Percentiles rank a stretch among this genome's conserved stretches.
Evolutionary conservation across 1,140 invertebrate species (phyloP).

Genomic region (Neodiprion lecontei): DNA sequence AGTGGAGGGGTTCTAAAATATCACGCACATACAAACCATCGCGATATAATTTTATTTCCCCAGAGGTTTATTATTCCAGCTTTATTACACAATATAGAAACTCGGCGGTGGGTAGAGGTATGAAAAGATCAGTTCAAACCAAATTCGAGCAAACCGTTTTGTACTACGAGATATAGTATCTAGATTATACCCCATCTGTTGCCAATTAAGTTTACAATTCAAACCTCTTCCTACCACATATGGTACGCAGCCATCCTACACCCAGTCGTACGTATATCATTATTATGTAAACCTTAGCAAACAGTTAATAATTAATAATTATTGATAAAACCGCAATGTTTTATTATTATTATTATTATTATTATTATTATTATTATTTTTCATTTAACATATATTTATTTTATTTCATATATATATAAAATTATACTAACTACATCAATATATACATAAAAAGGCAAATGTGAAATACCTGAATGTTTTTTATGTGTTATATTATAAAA

Average conservation of each 20-base stretch:
- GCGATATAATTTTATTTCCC: slow-evolving; percentile 30
- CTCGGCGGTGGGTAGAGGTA: slow-evolving; percentile 46
- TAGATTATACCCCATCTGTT: not conserved
- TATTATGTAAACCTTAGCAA: slow-evolving; percentile 43
- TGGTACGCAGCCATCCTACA: slow-evolving; percentile 52
- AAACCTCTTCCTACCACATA: slow-evolving; percentile 51
- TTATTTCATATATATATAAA: slow-evolving; percentile 50
- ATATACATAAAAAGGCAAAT: slow-evolving; percentile 62
- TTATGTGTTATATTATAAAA: slow-evolving; percentile 33
- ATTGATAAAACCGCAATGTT: slow-evolving; percentile 34
- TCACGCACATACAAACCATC: slow-evolving; percentile 7
- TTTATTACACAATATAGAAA: slow-evolving; percentile 58
- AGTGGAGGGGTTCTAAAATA: slow-evolving; percentile 1
- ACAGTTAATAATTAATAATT: slow-evolving; percentile 41
- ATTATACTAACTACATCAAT: slow-evolving; percentile 59
- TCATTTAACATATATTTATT: slow-evolving; percentile 18
- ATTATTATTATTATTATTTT: slow-evolving; percentile 9
- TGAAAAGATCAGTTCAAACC: slow-evolving; percentile 33
- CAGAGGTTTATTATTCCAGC: slow-evolving; percentile 50
- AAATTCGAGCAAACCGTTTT: not conserved
- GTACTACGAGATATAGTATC: not conserved
- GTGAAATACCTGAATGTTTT: slow-evolving; percentile 58
- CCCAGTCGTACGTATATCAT: slow-evolving; percentile 47
- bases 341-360: slow-evolving; percentile 21
- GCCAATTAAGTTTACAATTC: not conserved